These are phyloP conservation scores for Acanthosepion pharaonis DNA, from an alignment of 2,888 invertebrate species.

Conservation along the genomic window DNA sequence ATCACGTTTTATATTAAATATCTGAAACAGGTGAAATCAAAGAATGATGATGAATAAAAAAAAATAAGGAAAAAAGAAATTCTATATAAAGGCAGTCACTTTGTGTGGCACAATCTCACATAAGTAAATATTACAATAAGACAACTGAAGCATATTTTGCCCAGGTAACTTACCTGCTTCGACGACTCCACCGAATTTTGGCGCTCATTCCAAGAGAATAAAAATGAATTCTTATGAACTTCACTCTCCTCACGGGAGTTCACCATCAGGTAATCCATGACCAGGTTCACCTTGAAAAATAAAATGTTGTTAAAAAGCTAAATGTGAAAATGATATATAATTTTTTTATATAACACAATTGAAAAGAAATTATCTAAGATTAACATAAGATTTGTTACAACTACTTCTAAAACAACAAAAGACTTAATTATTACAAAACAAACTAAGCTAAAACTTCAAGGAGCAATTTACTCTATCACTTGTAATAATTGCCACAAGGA, in stretches of 20 bases:
- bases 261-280: constrained; percentile 45
- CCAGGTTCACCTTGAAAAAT: constrained; percentile 40
- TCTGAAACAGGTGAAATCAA: not conserved
- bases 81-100: too few species aligned
- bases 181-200: constrained; percentile 43
- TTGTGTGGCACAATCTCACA: not conserved
- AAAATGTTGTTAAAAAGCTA: too few species aligned
- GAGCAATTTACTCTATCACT: too few species aligned
- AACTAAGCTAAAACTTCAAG: too few species aligned
- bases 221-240: not conserved
- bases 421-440: too few species aligned
- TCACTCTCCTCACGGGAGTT: constrained; percentile 45
- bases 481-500: too few species aligned
- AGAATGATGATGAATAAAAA: not conserved
- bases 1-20: not conserved
- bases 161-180: not conserved
- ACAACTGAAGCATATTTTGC: not conserved
- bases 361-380: too few species aligned
- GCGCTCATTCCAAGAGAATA: constrained; percentile 46
- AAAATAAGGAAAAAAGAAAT: too few species aligned
- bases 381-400: too few species aligned
- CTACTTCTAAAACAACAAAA: too few species aligned
- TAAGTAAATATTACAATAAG: not conserved
- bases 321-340: too few species aligned
- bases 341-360: too few species aligned